A percentile compares a stretch with the other conserved stretches of the same genome.
Conservation (phyloP, 2,888 invertebrate genomes). For the Muscina levida region DNA sequence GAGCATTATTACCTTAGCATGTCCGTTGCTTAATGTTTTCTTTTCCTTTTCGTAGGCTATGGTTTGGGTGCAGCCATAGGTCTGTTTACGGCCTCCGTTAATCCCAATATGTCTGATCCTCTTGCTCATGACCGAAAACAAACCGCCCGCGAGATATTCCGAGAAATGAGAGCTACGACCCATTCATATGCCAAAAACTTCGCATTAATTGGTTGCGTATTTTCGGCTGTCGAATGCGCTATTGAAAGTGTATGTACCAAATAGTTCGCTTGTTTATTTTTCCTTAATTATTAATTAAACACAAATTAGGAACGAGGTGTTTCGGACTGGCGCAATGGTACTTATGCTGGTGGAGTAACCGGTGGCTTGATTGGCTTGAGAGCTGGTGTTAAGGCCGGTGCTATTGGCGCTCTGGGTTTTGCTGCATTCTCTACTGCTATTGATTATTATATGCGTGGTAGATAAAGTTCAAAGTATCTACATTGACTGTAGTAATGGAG, state of each 20-base stretch:
- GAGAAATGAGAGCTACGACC: conserved; percentile 95
- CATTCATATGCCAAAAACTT: conserved; percentile 98
- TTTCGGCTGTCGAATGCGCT: conserved; percentile 95
- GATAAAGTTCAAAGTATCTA: conserved; percentile 70
- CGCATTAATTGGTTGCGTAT: conserved; percentile 95
- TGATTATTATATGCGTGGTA: conserved; percentile 93
- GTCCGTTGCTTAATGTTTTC: background rate
- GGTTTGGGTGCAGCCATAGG: conserved; percentile 97
- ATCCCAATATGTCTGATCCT: conserved; percentile 87
- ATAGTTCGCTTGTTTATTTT: background rate
- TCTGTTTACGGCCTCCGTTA: conserved; percentile 96
- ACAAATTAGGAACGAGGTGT: conserved; percentile 92
- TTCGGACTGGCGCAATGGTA: conserved; percentile 98
- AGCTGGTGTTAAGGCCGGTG: conserved; percentile 95
- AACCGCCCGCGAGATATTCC: conserved; percentile 91
- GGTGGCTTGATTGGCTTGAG: conserved; percentile 94
- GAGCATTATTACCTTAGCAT: background rate
- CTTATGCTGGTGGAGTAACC: conserved; percentile 94
- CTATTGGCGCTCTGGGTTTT: conserved; percentile 97
- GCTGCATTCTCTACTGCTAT: conserved; percentile 98
- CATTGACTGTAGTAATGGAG: conserved; percentile 42
- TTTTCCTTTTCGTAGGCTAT: conserved; percentile 85
- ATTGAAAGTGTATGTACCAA: conserved; percentile 89
- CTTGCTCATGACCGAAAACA: conserved; percentile 87
- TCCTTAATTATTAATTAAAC: no score